phyloP scores from a whole-genome alignment of 2,113 vertebrate genomes.

The Paraplagusia blochii region DNA sequence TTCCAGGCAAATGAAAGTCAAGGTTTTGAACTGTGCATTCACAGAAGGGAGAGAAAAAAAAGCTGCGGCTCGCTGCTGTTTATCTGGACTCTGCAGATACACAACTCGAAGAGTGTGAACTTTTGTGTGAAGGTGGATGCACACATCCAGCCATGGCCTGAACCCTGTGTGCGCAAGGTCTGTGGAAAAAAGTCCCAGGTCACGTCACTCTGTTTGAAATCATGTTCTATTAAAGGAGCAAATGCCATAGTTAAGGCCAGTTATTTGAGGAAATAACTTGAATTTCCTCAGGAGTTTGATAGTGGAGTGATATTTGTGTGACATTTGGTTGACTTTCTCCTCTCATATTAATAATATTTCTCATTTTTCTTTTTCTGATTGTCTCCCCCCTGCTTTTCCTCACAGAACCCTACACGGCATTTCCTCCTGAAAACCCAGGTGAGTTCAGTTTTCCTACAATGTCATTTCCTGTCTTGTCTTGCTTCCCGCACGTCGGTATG shows the following conservation, averaged over 20 bases:
- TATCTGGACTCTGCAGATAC: slow-evolving; percentile 54
- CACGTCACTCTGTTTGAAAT: slow-evolving; percentile 37
- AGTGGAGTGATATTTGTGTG: slow-evolving; percentile 66
- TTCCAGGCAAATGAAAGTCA: slow-evolving; percentile 60
- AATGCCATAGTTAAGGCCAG: slow-evolving; percentile 54
- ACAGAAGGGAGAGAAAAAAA: slow-evolving; percentile 29
- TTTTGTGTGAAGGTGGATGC: slow-evolving; percentile 19
- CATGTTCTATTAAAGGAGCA: slow-evolving; percentile 28
- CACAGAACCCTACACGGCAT: slow-evolving; percentile 88
- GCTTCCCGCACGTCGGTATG: slow-evolving; percentile 65
- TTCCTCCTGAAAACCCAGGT: slow-evolving; percentile 85
- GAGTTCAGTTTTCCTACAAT: slow-evolving; percentile 60
- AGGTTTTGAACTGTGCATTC: slow-evolving; percentile 52
- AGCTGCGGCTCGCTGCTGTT: slow-evolving; percentile 24
- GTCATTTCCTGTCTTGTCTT: slow-evolving; percentile 63
- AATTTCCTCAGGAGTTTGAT: slow-evolving; percentile 55
- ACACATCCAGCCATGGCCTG: slow-evolving; percentile 4
- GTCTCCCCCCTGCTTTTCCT: slow-evolving; percentile 55
- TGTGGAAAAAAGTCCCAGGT: background rate
- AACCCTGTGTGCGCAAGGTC: slow-evolving; percentile 28
- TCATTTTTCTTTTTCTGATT: slow-evolving; percentile 18
- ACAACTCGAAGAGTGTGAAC: slow-evolving; percentile 52
- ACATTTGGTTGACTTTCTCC: slow-evolving; percentile 64
- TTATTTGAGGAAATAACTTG: slow-evolving; percentile 54
- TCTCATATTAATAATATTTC: slow-evolving; percentile 42